Base-by-base conservation (phyloP, 2,113 vertebrate genomes). In the Nothobranchius furzeri region DNA sequence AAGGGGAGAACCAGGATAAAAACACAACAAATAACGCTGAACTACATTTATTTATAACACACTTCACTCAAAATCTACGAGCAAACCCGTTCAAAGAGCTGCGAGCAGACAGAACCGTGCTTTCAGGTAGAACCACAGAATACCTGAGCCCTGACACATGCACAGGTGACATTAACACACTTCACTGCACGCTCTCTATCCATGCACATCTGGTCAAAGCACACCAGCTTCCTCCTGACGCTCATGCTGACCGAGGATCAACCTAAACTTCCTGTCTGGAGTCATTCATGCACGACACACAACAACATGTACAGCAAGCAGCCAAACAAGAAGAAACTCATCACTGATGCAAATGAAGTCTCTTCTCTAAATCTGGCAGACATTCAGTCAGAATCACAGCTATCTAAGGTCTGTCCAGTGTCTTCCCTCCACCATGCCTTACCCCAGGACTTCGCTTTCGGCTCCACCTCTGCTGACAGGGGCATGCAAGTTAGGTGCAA, bases 391-490 rank as follows among this genome's bases (percentile, higher is more conserved):
- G 46, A 62, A 9, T 57, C 13, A 56, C 60, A 20, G n/a, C 11
- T 13, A 40, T 1, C 54, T 48, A 0, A 55, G 15, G 51, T 55
- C 25, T 50, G n/a, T 50, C 36, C 20, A 48, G 15, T 72, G 51
- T 20, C 54, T 47, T 71, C 74, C 53, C 58, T 73, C 40, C 46
- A 50, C 61, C 52, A 40, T 60, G 75, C 60, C 87, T 92, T 91
- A 94, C 93, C 92, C 77, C 83, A 53, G 69, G 2, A 81, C 87
- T 93, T 61, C 75, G 82, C 71, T 88, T 91, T 71, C 79, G 75
- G 20, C 72, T 66, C 90, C 88, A 91, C 78, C 76, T 83, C 91
- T 92, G 80, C 50, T 10, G 57, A 53, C 75, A 63, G 83, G 75
- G 78, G 75, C 87, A 85, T 88, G 85, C 85, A 78, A 70, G 81